phyloP scores from a whole-genome alignment of 2,113 vertebrate species.

The Eidolon helvum region DNA sequence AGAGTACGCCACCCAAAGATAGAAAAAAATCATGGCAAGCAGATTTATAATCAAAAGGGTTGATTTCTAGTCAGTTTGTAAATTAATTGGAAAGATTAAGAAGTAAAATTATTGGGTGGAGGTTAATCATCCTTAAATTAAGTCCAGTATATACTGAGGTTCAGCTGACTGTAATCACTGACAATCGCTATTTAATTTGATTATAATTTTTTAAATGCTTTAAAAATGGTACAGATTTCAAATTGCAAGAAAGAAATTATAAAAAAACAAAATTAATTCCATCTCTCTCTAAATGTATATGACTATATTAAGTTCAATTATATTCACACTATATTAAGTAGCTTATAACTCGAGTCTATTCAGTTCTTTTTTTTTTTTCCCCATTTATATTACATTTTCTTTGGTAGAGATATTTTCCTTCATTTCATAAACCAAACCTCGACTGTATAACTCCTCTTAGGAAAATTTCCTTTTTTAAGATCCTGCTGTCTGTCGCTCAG shows the following conservation, averaged over 20 bases:
- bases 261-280: not conserved
- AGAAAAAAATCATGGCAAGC: not conserved
- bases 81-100: conserved; percentile 18
- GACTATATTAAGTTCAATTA: not conserved
- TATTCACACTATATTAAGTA: not conserved
- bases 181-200: not conserved
- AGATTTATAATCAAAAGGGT: not conserved
- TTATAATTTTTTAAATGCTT: not conserved
- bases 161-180: not conserved
- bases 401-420: not conserved
- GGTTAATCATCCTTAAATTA: not conserved
- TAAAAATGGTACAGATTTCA: not conserved
- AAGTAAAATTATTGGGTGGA: not conserved
- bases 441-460: not conserved
- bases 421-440: not conserved
- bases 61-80: not conserved
- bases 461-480: not conserved
- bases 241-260: not conserved
- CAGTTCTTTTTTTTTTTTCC: not conserved
- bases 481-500: not conserved
- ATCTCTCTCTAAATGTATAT: not conserved
- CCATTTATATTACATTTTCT: not conserved
- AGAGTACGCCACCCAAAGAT: not conserved
- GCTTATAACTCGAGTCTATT: not conserved
- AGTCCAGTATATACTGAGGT: not conserved